phyloP scores from a whole-genome alignment of 2,113 vertebrate species.

The Nibea albiflora region DNA sequence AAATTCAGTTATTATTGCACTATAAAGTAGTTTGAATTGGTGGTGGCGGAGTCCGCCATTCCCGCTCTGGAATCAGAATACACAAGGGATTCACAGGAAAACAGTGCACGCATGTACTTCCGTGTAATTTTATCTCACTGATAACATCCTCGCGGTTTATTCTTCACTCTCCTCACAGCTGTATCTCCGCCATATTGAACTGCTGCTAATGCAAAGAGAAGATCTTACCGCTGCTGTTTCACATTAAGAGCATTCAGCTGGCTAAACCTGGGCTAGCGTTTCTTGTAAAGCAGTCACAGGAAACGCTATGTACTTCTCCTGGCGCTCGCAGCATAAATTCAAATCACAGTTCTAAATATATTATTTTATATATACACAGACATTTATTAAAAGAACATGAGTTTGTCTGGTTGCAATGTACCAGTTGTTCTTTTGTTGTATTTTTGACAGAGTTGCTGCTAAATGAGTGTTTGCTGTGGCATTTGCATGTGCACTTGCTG shows the following conservation, averaged over 20 bases:
- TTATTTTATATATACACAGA: too few species aligned
- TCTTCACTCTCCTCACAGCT: neutral
- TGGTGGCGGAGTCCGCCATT: neutral
- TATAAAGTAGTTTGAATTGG: neutral
- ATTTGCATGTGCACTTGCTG: neutral
- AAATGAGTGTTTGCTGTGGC: neutral
- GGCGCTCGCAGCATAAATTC: neutral
- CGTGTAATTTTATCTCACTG: neutral
- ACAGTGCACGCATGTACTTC: neutral
- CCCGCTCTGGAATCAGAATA: neutral
- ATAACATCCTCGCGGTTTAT: neutral
- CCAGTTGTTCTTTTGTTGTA: neutral
- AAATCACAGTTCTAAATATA: neutral
- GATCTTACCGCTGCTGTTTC: neutral
- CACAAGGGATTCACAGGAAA: neutral
- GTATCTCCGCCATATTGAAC: too few species aligned
- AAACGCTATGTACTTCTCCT: neutral
- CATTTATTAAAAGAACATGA: neutral
- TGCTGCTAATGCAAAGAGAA: neutral
- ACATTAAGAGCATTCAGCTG: neutral
- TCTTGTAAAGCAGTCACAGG: neutral
- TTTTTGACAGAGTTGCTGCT: neutral
- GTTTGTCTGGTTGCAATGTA: neutral
- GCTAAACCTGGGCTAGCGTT: neutral
- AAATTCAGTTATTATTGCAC: neutral